Base-by-base conservation (phyloP, 2,888 invertebrate species). In the Tiphia femorata region DNA sequence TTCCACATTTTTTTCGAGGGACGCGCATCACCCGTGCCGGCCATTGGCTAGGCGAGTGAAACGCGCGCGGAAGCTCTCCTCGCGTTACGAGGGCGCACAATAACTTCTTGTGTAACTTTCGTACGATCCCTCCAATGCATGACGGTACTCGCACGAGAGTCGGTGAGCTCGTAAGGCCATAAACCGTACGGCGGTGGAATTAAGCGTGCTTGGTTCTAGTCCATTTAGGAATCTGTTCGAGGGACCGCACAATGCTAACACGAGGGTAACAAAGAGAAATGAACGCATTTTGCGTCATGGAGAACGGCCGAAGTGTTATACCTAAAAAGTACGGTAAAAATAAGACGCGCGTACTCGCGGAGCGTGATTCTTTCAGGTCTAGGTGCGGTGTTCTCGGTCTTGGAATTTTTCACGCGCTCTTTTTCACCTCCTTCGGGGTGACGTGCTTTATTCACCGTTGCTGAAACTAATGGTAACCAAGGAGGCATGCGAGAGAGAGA, bases 21-120 rank as follows among this genome's bases (percentile, higher is more conserved):
- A n/a, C n/a, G n/a, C n/a, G n/a, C n/a, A n/a, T n/a, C n/a, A n/a
- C n/a, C n/a, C n/a, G n/a, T n/a, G n/a, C n/a, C n/a, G n/a, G n/a
- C n/a, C n/a, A n/a, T n/a, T n/a, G n/a, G n/a, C n/a, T n/a, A n/a
- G n/a, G n/a, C n/a, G 4, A 5, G 35, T 12, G 12, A 5, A 35
- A 7, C 49, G 33, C 3, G 37, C 38, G 20, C 54, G 53, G 57
- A 54, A 54, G 56, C 58, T 54, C 33, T 30, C 38, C 30, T 42
- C 61, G 20, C 30, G 44, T 56, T 66, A 63, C 48, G 10, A 19
- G n/a, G 42, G 35, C 33, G 49, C 25, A 37, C 58, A 49, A 60
- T 64, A 59, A 56, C 53, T 53, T 51, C 58, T 68, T 62, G 62
- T 60, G 62, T 62, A 68, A 68, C 56, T 63, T 68, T 70, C 54